Base-by-base conservation (phyloP, 2,113 vertebrate species). In the Pachycephala philippinensis region DNA sequence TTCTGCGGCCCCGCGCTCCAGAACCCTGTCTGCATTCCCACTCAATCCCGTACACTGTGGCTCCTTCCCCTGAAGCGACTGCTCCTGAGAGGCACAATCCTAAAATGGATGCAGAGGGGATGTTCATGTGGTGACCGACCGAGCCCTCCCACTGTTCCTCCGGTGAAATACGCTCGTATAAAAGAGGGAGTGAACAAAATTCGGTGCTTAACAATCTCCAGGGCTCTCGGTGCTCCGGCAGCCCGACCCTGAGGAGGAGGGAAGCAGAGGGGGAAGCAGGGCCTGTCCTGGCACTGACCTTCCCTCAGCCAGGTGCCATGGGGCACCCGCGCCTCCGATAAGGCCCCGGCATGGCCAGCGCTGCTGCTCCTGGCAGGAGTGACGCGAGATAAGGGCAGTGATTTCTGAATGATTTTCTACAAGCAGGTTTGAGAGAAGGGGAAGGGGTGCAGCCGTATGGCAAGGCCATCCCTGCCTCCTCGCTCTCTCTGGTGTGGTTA, bases 101-200 rank as follows among this genome's bases (percentile, higher is more conserved):
- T 81, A 75, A 54, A 91, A 96, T 91, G 94, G 94, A 94, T 68
- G 84, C 89, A 44, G 95, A 95, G 49, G 89, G 45, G 66, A 95
- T 88, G 90, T 90, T 93, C 30, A 8, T 31, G 40, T 39, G 44
- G 50, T 19, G 3, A 56, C 57, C 3, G 0, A 68, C 42, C 4
- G 6, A 89, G 80, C 49, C 61, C 90, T 89, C 56, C 53, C 64
- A 54, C 89, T 77, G 81, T 68, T 96, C 79, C 94, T 70, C 45
- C 0, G 1, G 71, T 94, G 88, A 96, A 96, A 91, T 64, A 94
- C 17, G 31, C 65, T 94, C 31, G 2, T 88, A 27, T 87, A 68
- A 97, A 97, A 93, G 76, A 88, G 49, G 80, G 64, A 96, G 92
- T 92, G 94, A 97, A 97, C 78, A 88, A 65, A 96, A 96, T 94